Base-by-base conservation (phyloP, 2,113 vertebrate genomes). In the Nibea albiflora region DNA sequence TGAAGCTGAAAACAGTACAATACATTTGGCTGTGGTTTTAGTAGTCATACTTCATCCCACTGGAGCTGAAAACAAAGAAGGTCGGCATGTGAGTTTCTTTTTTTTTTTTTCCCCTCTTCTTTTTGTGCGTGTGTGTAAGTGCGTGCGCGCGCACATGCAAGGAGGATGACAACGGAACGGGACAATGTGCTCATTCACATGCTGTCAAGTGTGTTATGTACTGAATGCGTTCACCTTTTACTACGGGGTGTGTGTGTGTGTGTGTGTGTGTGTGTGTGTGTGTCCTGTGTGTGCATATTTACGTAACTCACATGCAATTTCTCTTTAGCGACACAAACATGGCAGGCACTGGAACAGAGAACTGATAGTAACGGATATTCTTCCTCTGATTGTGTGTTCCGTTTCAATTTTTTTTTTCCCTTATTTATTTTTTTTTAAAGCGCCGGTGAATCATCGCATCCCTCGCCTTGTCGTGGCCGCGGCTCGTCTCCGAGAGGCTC, bases 261-360 rank as follows among this genome's bases (percentile, higher is more conserved):
- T 67, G 56, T 69, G 24, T 57, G 61, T 39, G 26, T 84, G 22
- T 71, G 71, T 68, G 52, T 65, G 2, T 28, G 42, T 67, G 56
- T 69, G 24, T 26, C 24, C 46, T 57, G 61, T 39, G 26, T 84
- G 22, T 71, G 71, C 58, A 47, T 73, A 14, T 83, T 5, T 24
- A 4, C 12, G 31, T 60, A 68, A 76, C 81, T 80, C 61, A n/a
- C 92, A 88, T 92, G 91, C 89, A 92, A 92, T 92, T 92, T 90
- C 77, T 94, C 90, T 88, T 92, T 89, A 95, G 84, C 70, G 67
- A 90, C 89, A 92, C 84, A 86, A 89, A 90, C 88, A 81, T 72
- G 82, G 88, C 90, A 93, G 93, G 92, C 93, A 94, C 93, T 93
- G 84, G 68, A 95, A 93, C 94, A 90, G 57, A 94, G 93, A 94